Base-by-base conservation (phyloP, 2,113 vertebrate genomes). In the Lontra canadensis region DNA sequence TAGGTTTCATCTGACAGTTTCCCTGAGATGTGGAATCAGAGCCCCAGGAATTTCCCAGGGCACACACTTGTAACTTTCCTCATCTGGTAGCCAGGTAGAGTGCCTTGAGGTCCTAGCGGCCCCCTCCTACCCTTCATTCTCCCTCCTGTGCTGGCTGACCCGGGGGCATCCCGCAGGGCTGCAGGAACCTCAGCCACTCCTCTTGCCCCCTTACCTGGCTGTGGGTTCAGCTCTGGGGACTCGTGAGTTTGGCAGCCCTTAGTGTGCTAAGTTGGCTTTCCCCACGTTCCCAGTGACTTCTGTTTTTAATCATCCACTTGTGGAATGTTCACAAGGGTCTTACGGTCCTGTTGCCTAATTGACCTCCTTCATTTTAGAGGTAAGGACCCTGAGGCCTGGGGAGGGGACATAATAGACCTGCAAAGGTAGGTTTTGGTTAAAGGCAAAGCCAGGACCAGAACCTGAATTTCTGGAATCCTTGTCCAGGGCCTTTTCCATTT, bases 141-240 rank as follows among this genome's bases (percentile, higher is more conserved):
- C 76, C 23, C 44, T 86, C 39, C 14, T 6, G 15, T 3, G 26
- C 88, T 55, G 59, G 42, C 44, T 47, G 26, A 74, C 52, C 17
- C 12, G 1, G 36, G 42, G 20, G 11, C 12, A 17, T 73, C 31
- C 34, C 44, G 44, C 34, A 20, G 21, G 18, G 4, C 47, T 11
- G 39, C 8, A 34, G 67, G 59, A 25, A 23, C 6, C 25, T n/a
- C 8, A 0, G 1, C 25, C 0, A 0, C 25, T 71, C 73, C 14
- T 3, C 31, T 47, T 26, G 31, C 20, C 42, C 39, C 39, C 44
- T 71, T 9, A 61, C 34, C 31, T 6, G 36, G 29, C 49, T 1
- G 0, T n/a, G 10, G 39, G 44, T 69, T 59, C 39, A 39, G 6
- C 49, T 52, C 3, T 36, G 39, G 15, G 73, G 25, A 63, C 42